Base-by-base conservation (phyloP, 2,888 invertebrate species). In the Plagiodera versicolora region DNA sequence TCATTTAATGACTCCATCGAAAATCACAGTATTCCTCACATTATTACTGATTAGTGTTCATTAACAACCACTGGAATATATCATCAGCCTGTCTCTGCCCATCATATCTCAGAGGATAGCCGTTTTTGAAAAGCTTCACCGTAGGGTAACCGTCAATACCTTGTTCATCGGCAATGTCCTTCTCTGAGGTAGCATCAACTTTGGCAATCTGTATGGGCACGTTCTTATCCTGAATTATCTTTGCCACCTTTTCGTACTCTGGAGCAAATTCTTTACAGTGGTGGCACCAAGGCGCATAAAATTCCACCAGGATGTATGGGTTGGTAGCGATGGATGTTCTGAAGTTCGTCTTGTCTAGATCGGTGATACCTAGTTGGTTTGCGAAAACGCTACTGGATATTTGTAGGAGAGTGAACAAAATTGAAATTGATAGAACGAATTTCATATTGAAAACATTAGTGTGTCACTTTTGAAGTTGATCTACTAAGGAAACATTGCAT, bases 231-330 rank as follows among this genome's bases (percentile, higher is more conserved):
- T 87, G 87, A 10, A 89, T 78, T 73, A 92, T 91, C 2, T 84
- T 83, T 2, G 95, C 95, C 1, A 93, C 94, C 54, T 85, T 83
- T 0, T 90, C 86, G 81, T 89, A 95, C 64, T 94, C 94, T 0
- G 95, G 95, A 73, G 94, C 95, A 73, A 95, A 78, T 57, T 87
- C 87, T 76, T 94, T 94, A 78, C 95, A 95, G 75, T 89, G 94
- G 0, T 93, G 92, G 81, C 95, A 95, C 95, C 94, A 95, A 0
- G 95, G 94, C 0, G 94, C 94, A 79, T 95, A 95, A 75, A 95
- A 95, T 52, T 65, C 62, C 11, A 67, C 65, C n/a, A 67, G 28
- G 4, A 65, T 45, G 18, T 62, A 60, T 2, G 53, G 54, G 10
- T 62, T 64, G 9, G 28, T 46, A 1, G 28, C 14, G 14, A 51